A percentile compares a stretch with the other conserved stretches of the same genome.
Conservation (phyloP, 30 jellyfish, hydroid and myxozoan species). For the Aurelia sp. region DNA sequence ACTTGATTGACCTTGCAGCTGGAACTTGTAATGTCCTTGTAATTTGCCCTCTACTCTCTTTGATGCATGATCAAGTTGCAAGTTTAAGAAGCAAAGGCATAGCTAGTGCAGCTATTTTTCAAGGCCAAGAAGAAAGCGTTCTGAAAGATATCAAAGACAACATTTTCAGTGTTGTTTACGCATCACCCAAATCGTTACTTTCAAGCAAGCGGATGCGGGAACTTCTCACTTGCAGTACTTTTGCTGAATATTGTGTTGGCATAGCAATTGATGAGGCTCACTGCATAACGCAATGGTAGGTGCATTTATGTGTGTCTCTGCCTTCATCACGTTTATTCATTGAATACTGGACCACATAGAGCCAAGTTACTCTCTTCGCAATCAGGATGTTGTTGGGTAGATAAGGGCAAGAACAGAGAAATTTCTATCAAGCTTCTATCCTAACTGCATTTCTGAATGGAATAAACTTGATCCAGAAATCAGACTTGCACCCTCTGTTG, state of each 20-base stretch:
- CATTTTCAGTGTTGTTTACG: no score
- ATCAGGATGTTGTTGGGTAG: no score
- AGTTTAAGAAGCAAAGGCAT: conserved; percentile 4
- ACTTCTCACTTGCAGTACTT: conserved; percentile 1
- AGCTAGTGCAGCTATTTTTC: conserved; percentile 9
- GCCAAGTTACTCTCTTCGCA: no score
- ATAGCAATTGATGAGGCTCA: not conserved
- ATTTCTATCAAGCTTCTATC: no score
- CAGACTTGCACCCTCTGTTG: no score
- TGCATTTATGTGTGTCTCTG: not conserved
- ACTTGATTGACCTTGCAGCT: not conserved
- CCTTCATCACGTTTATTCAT: no score
- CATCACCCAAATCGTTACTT: not conserved
- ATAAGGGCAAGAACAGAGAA: no score
- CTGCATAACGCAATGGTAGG: not conserved
- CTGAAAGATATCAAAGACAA: no score
- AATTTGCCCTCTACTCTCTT: conserved; percentile 14
- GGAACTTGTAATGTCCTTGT: conserved; percentile 32
- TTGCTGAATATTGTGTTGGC: conserved; percentile 31
- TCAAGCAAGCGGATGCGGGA: not conserved
- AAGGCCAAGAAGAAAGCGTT: not conserved
- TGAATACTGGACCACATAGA: no score
- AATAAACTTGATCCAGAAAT: no score
- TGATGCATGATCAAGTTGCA: conserved; percentile 47
- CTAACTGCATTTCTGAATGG: no score